Percentiles rank a stretch among this genome's conserved stretches.
Conservation (phyloP, 53 echinoderm and acorn worm genomes). For the Henricia sp. region DNA sequence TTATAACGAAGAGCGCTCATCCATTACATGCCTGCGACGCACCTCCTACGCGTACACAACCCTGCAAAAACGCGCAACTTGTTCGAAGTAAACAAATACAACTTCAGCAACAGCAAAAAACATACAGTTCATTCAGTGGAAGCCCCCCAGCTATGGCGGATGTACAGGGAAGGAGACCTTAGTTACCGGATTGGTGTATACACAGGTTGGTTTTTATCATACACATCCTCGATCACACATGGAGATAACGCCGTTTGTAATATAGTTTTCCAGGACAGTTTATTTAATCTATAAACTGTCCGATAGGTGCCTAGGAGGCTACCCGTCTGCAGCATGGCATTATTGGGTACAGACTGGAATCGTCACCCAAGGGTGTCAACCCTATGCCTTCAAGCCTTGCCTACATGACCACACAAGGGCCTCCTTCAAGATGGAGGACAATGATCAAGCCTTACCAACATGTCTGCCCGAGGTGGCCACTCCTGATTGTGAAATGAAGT, state of each 20-base stretch:
- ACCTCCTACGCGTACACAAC: too few species aligned
- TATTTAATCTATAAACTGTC: not conserved
- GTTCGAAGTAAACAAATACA: too few species aligned
- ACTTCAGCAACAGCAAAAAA: too few species aligned
- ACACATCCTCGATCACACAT: not conserved
- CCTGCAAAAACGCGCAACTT: too few species aligned
- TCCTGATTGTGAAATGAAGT: not conserved
- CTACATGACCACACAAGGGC: conserved; percentile 58
- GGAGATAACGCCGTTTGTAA: not conserved
- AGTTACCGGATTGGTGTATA: not conserved
- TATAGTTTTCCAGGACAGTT: not conserved
- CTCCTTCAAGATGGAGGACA: not conserved
- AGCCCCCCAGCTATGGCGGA: too few species aligned
- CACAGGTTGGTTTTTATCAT: not conserved
- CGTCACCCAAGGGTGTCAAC: conserved; percentile 88
- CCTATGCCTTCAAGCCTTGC: conserved; percentile 74
- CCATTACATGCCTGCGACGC: too few species aligned
- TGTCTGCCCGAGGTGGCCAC: not conserved
- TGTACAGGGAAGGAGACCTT: too few species aligned
- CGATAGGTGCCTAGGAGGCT: conserved; percentile 82
- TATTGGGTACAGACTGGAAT: conserved; percentile 74
- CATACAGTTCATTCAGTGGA: too few species aligned
- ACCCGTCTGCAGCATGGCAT: conserved; percentile 75
- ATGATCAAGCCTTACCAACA: not conserved
- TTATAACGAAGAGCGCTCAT: too few species aligned